Percentiles rank a stretch among this genome's conserved stretches.
Evolutionary conservation across 2,888 invertebrate species (phyloP).

Genomic region (Mesorhabditis spiculigera): DNA sequence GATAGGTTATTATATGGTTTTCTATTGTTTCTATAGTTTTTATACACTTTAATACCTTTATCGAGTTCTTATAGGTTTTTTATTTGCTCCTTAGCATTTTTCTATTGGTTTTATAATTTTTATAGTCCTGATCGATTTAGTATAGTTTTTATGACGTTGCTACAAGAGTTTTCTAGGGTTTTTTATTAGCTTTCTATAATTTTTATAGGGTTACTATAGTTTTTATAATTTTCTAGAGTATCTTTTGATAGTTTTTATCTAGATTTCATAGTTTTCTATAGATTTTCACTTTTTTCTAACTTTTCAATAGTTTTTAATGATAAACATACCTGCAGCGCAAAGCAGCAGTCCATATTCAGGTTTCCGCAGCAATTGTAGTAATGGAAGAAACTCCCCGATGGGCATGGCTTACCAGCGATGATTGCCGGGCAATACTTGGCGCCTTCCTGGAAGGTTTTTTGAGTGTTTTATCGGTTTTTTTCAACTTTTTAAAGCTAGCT

Average conservation of each 20-base stretch:
- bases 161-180: too few relatives aligned
- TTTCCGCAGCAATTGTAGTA: constrained; percentile 55
- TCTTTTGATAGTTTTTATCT: too few relatives aligned
- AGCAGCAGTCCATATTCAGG: constrained; percentile 51
- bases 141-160: too few relatives aligned
- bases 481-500: background rate
- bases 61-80: too few relatives aligned
- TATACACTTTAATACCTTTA: too few relatives aligned
- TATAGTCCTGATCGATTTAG: too few relatives aligned
- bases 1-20: background rate
- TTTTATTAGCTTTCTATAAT: background rate
- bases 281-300: background rate
- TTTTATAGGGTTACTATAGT: too few relatives aligned
- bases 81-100: too few relatives aligned
- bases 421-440: constrained; percentile 48
- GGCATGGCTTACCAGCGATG: constrained; percentile 48
- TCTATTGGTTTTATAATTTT: too few relatives aligned
- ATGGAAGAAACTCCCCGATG: constrained; percentile 45
- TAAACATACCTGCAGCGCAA: constrained; percentile 41
- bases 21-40: background rate
- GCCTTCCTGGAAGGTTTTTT: constrained; percentile 39
- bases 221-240: too few relatives aligned
- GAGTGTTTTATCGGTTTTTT: background rate
- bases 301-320: background rate
- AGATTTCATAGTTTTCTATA: background rate